These are phyloP conservation scores for Marisa cornuarietis DNA, from an alignment of 1,140 invertebrate genomes.

Conservation along the genomic window DNA sequence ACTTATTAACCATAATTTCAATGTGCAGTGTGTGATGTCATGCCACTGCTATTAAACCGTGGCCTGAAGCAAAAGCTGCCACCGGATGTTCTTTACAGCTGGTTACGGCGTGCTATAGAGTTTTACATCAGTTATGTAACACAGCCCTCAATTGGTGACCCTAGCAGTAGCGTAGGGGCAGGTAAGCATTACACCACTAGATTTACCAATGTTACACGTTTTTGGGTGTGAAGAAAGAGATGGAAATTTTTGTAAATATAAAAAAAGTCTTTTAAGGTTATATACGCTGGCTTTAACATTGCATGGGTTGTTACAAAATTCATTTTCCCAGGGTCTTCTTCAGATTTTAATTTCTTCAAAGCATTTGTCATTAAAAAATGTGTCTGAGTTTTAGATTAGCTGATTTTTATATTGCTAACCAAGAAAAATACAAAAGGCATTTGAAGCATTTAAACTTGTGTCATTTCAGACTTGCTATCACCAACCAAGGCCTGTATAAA, in stretches of 20 bases:
- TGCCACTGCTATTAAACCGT: constrained; percentile 74
- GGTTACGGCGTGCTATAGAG: constrained; percentile 73
- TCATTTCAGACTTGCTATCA: constrained; percentile 42
- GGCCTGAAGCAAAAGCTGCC: constrained; percentile 72
- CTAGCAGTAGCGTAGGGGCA: constrained; percentile 20
- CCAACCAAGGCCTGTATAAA: constrained; percentile 42
- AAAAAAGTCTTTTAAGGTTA: too few species aligned
- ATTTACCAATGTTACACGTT: neutral
- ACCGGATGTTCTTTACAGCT: constrained; percentile 74
- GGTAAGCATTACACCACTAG: neutral
- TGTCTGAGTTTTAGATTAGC: too few species aligned
- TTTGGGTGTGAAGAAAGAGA: too few species aligned
- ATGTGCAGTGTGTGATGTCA: constrained; percentile 74
- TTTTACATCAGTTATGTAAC: constrained; percentile 69
- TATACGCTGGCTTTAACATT: too few species aligned
- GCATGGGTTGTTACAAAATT: too few species aligned
- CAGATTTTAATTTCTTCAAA: too few species aligned
- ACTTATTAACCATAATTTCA: neutral
- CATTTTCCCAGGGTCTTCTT: too few species aligned
- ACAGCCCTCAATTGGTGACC: constrained; percentile 35
- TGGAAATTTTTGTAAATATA: too few species aligned
- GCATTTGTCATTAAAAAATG: too few species aligned
- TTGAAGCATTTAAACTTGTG: neutral
- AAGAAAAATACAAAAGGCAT: too few species aligned
- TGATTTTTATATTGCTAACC: too few species aligned